Evolutionary conservation across 2,888 invertebrate species (phyloP).

Genomic region (Hemistola chrysoprasaria): DNA sequence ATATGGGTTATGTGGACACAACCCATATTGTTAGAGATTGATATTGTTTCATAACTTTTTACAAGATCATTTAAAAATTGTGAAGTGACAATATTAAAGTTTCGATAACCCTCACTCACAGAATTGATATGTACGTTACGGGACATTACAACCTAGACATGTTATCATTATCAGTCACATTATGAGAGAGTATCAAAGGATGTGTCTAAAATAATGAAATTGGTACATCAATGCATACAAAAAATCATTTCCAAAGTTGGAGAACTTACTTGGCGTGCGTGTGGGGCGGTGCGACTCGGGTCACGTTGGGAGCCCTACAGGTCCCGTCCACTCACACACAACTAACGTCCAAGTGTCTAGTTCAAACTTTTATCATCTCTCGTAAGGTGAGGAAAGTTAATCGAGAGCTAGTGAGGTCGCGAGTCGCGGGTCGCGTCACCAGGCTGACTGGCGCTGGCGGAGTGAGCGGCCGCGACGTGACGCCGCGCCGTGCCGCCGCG

Average conservation of each 20-base stretch:
- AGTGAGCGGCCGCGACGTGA: constrained; percentile 40
- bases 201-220: too few species aligned
- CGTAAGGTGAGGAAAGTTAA: constrained; percentile 53
- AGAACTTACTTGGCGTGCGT: constrained; percentile 70
- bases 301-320: constrained; percentile 35
- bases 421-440: constrained; percentile 67
- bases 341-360: constrained; percentile 31
- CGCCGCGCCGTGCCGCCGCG: constrained; percentile 49
- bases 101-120: too few species aligned
- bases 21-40: too few species aligned
- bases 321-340: constrained; percentile 41
- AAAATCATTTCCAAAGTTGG: constrained; percentile 17
- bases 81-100: too few species aligned
- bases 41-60: too few species aligned
- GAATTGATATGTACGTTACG: too few species aligned
- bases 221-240: constrained; percentile 1
- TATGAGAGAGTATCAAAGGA: too few species aligned
- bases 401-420: constrained; percentile 49
- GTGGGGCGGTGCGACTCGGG: constrained; percentile 58
- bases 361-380: constrained; percentile 32
- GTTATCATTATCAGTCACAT: too few species aligned
- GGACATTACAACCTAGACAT: too few species aligned
- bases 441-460: constrained; percentile 55
- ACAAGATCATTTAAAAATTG: too few species aligned
- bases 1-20: too few species aligned